Evolutionary conservation across 1,140 invertebrate genomes (phyloP).

Genomic region (Bradysia coprophila): DNA sequence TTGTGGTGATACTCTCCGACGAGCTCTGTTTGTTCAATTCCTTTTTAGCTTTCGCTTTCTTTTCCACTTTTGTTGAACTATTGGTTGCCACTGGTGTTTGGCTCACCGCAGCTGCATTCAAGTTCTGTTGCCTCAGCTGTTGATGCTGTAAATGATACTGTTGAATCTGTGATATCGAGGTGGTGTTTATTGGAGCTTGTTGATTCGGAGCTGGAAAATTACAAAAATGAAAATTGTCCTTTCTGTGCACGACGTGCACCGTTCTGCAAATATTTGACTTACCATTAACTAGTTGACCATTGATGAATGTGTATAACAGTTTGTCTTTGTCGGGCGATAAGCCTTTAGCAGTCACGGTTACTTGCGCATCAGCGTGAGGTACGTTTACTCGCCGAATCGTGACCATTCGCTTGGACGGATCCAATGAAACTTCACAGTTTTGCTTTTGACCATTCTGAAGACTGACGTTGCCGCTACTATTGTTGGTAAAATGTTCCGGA

Average conservation of each 20-base stretch:
- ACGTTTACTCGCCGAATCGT: conserved; percentile 46
- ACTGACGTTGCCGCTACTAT: background rate
- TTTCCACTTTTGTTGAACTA: background rate
- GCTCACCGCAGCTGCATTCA: background rate
- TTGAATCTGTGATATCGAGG: background rate
- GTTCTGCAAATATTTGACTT: no score
- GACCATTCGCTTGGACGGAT: conserved; percentile 40
- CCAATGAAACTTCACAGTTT: conserved; percentile 5
- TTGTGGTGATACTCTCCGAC: background rate
- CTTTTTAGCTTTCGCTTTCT: background rate
- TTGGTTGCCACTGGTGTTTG: background rate
- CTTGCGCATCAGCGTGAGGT: conserved; percentile 38
- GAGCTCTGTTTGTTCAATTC: background rate
- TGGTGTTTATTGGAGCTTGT: background rate
- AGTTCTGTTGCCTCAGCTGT: background rate
- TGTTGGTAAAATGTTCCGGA: background rate
- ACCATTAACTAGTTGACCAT: conserved; percentile 36
- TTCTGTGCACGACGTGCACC: no score
- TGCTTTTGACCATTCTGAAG: conserved; percentile 1
- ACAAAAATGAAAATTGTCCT: no score
- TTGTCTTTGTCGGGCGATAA: conserved; percentile 54
- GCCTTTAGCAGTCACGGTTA: conserved; percentile 55
- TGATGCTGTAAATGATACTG: background rate
- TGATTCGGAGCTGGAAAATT: no score
- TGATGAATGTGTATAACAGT: conserved; percentile 49